Evolutionary conservation across 2,113 vertebrate genomes (phyloP).

Genomic region (Okapia johnstoni): DNA sequence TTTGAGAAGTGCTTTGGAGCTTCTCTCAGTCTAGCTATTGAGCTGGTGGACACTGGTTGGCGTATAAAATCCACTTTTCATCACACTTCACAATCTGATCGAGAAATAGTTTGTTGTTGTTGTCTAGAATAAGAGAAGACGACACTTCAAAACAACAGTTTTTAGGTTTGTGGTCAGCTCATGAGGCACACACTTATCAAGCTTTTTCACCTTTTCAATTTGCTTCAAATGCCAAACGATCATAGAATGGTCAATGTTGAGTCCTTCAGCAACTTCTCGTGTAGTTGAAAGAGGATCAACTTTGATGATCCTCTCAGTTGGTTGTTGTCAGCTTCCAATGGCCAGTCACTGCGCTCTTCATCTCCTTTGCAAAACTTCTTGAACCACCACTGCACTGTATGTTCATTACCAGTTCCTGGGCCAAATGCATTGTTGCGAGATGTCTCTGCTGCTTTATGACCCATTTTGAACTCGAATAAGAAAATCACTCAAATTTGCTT

Average conservation of each 20-base stretch:
- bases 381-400: not conserved
- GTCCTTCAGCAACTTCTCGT: not conserved
- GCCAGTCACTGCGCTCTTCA: not conserved
- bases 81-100: not conserved
- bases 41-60: not conserved
- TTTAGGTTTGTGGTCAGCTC: not conserved
- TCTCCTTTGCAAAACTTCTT: not conserved
- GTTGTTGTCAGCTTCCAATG: fast-evolving
- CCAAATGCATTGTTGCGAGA: not conserved
- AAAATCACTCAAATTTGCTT: not conserved
- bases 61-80: not conserved
- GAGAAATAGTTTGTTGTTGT: not conserved
- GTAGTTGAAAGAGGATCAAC: not conserved
- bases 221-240: not conserved
- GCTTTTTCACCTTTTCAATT: not conserved
- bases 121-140: not conserved
- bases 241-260: not conserved
- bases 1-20: not conserved
- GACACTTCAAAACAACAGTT: not conserved
- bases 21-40: not conserved
- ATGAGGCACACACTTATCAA: not conserved
- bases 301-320: not conserved
- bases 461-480: not conserved
- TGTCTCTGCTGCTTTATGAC: not conserved
- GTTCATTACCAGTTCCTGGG: not conserved